A percentile compares a stretch with the other conserved stretches of the same genome.
phyloP scores from a whole-genome alignment of 2,113 vertebrate genomes.

The Varanus salvator region DNA sequence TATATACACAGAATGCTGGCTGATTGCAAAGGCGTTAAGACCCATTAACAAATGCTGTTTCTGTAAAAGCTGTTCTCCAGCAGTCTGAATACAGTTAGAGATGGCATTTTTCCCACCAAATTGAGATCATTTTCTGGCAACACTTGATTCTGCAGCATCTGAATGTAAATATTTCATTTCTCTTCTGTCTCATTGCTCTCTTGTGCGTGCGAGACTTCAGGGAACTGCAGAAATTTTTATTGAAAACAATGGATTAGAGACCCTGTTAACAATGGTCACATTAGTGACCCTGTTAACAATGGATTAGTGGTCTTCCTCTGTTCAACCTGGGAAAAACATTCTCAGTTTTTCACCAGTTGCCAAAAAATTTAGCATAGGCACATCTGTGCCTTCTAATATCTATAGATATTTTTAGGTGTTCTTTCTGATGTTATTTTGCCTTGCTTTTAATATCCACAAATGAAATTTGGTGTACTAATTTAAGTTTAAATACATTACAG shows the following conservation, averaged over 20 bases:
- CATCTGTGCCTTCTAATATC: conserved; percentile 29
- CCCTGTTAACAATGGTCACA: not conserved
- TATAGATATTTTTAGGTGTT: not conserved
- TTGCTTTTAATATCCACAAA: not conserved
- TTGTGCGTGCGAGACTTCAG: not conserved
- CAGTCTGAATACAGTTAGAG: conserved; percentile 13
- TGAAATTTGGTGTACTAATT: not conserved
- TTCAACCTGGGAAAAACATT: conserved; percentile 14
- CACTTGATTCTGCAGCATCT: not conserved
- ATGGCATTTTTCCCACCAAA: conserved; percentile 23
- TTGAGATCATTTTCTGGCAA: conserved; percentile 21
- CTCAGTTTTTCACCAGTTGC: not conserved
- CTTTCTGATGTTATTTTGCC: not conserved
- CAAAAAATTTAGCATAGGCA: not conserved
- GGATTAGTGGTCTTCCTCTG: not conserved
- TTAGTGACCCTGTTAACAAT: not conserved
- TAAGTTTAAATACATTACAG: not conserved
- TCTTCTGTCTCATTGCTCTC: not conserved
- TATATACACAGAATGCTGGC: not conserved
- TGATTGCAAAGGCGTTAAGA: conserved; percentile 5
- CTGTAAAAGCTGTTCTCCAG: not conserved
- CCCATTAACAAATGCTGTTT: conserved; percentile 1
- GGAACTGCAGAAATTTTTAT: not conserved
- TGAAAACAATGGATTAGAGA: conserved; percentile 15
- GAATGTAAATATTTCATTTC: not conserved